Base-by-base conservation (phyloP, 2,113 vertebrate genomes). In the Prietella phreatophila region DNA sequence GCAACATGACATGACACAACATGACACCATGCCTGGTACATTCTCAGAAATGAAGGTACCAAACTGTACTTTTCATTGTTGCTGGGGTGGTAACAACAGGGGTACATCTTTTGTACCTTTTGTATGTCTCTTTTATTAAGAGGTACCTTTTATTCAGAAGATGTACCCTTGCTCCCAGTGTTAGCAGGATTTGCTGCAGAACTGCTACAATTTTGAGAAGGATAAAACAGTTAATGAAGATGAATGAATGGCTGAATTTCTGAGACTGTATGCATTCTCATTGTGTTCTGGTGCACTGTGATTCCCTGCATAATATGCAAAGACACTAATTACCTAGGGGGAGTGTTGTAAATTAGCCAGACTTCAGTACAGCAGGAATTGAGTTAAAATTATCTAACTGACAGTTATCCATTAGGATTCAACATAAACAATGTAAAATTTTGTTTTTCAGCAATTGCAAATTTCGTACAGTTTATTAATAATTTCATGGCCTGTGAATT, bases 1-100 rank as follows among this genome's bases (percentile, higher is more conserved):
- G 79, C 79, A 82, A 82, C 56, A 39, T 25, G 80, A 60, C 56
- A 82, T 60, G 56, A 78, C 42, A 60, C 25, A 56, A 60, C 56
- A 82, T 25, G 56, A 78, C 42, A 60, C 25, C 55, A 82, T 5
- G 30, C 30, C 56, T 33, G 20, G 79, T 22, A 14, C 19, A 36
- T 39, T 39, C 50, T 81, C n/a, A 22, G 13, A 82, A 39, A 82
- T 82, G 33, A 36, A 36, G 3, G n/a, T n/a, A 56, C 47, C 14
- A 8, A 79, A n/a, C 5, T 25, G 9, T 13, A 47, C 5, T 76
- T 47, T 47, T 7, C 73, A 36, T 81, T 81, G 53, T 81, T 56
- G n/a, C 15, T 33, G 80, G 19, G 56, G 11, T 60, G 33, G 13
- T 19, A 80, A 15, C 30, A 60, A 60, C 20, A 82, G 53, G 79